Base-by-base conservation (phyloP, 2,888 invertebrate species). In the Lasioglossum vierecki region DNA sequence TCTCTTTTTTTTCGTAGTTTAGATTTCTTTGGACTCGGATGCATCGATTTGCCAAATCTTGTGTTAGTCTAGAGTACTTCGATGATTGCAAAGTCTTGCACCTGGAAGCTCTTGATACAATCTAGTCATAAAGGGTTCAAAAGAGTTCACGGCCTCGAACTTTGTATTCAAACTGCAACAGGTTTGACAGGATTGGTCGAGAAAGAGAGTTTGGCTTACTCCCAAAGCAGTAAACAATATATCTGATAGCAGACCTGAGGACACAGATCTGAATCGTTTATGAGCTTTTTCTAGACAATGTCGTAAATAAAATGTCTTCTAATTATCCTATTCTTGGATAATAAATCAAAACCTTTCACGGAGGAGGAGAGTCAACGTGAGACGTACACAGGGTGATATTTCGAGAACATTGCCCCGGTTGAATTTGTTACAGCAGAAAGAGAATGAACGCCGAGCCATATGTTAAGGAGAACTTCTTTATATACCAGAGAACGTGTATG, bases 71-170 rank as follows among this genome's bases (percentile, higher is more conserved):
- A 46, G 57, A 26, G 9, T 63, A 41, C n/a, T 75, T 74, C 44
- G 26, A 22, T 41, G 44, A 74, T 71, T 13, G 26, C 41, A 60
- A 63, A 71, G 41, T 75, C 44, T 63, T 75, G 53, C 60, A 74
- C 44, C 70, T 84, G 74, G 84, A 18, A 79, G 78, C 79, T 84
- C 74, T 79, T 41, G 63, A 84, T 84, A 73, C 53, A 80, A 84
- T 85, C 84, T 85, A 85, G 85, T 85, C 84, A 85, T 68, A 68
- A 76, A 84, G 35, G 39, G 73, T 84, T 75, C 60, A 76, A 77
- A 84, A 79, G 63, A 26, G 22, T 44, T 46, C 63, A 30, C 63
- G 53, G 44, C n/a, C 41, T 76, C 13, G 26, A 73, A 71, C 76
- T 78, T 68, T 71, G 46, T 46, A 49, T 49, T 75, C 41, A 46